phyloP scores from a whole-genome alignment of 2,113 vertebrate genomes.

The Oreochromis niloticus region DNA sequence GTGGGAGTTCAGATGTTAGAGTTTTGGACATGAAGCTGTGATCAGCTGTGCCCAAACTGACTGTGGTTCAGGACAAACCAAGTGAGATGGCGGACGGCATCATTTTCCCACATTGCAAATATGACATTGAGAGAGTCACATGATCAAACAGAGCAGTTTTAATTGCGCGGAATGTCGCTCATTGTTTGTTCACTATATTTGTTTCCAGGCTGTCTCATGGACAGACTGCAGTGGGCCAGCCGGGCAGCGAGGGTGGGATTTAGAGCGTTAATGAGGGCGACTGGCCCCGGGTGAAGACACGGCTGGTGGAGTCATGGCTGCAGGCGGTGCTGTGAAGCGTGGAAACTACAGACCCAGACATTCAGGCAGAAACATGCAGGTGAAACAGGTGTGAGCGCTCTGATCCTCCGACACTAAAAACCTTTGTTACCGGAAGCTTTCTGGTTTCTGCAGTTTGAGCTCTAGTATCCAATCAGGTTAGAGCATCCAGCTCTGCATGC shows the following conservation, averaged over 20 bases:
- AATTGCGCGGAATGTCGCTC: not conserved
- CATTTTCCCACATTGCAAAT: not conserved
- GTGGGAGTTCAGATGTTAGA: not conserved
- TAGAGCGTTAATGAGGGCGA: slow-evolving; percentile 6
- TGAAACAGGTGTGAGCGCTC: not conserved
- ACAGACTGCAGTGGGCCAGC: not conserved
- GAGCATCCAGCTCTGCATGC: not conserved
- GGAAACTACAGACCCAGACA: not conserved
- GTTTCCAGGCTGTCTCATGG: not conserved
- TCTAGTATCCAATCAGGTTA: not conserved
- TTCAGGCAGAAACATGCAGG: not conserved
- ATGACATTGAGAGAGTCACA: not conserved
- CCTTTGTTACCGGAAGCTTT: not conserved
- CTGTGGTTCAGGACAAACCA: not conserved
- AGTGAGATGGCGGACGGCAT: not conserved
- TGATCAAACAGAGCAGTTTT: not conserved
- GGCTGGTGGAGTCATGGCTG: slow-evolving; percentile 8
- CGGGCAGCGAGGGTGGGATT: not conserved
- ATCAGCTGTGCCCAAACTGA: not conserved
- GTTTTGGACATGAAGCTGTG: not conserved
- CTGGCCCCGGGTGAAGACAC: not conserved
- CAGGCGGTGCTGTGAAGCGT: slow-evolving; percentile 1
- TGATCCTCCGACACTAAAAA: not conserved
- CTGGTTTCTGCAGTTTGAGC: not conserved
- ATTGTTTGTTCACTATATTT: not conserved